These are phyloP conservation scores for Microplitis deprimator DNA, from an alignment of 2,888 invertebrate species.

Conservation along the genomic window DNA sequence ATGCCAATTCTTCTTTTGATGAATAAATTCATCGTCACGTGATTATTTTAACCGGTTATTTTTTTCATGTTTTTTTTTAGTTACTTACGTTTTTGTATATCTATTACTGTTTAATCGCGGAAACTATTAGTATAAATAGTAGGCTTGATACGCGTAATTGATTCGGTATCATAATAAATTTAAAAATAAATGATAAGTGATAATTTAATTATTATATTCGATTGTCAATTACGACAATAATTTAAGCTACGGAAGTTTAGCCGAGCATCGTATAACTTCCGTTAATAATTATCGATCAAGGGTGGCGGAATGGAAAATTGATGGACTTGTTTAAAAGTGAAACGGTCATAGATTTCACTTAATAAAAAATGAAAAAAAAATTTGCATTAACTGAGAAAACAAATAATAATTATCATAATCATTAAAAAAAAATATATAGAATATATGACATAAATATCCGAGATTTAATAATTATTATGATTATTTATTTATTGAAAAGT, in stretches of 20 bases:
- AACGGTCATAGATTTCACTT: neutral
- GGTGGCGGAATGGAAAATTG: conserved; percentile 14
- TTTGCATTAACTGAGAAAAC: neutral
- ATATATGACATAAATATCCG: neutral
- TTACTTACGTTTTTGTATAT: too few relatives aligned
- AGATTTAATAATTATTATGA: neutral
- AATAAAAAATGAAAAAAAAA: conserved; percentile 6
- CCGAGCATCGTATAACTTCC: neutral
- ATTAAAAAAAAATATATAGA: neutral
- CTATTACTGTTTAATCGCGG: neutral
- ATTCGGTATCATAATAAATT: neutral
- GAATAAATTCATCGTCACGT: neutral
- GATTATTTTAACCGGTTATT: neutral
- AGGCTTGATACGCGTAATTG: neutral
- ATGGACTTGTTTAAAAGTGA: conserved; percentile 8
- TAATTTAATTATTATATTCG: neutral
- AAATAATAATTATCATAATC: neutral
- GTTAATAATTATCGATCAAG: conserved; percentile 10
- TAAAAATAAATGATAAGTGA: neutral
- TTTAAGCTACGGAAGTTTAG: conserved; percentile 5
- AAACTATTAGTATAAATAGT: neutral
- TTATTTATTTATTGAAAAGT: neutral
- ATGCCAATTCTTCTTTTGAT: neutral
- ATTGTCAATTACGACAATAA: neutral
- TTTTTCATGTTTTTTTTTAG: neutral